These are phyloP conservation scores for Andricus curvator DNA, from an alignment of 2,888 invertebrate genomes.

Conservation along the genomic window DNA sequence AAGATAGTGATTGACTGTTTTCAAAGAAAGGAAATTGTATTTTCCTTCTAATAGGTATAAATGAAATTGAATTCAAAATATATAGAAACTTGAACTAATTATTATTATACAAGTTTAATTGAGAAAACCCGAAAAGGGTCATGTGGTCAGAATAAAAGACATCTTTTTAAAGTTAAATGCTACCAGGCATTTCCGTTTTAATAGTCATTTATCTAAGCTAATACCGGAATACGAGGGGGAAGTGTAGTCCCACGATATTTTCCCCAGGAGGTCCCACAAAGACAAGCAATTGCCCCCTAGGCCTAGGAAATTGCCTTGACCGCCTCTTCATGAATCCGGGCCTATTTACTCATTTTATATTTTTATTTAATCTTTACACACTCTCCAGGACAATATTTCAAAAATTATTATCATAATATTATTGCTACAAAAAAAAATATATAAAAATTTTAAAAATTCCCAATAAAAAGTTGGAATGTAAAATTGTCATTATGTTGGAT, in stretches of 20 bases:
- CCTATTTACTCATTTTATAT: not conserved
- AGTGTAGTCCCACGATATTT: not conserved
- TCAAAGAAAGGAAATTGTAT: too few relatives aligned
- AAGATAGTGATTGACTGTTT: too few relatives aligned
- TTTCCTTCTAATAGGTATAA: too few relatives aligned
- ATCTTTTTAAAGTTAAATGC: conserved; percentile 3
- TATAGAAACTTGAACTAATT: not conserved
- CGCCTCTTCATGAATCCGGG: conserved; percentile 10
- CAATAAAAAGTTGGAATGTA: too few relatives aligned
- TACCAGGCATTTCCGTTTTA: conserved; percentile 4
- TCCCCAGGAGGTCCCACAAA: conserved; percentile 12
- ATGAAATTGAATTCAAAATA: too few relatives aligned
- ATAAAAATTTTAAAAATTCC: too few relatives aligned
- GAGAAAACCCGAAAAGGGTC: not conserved
- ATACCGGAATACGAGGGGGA: conserved; percentile 1
- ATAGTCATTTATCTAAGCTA: conserved; percentile 9
- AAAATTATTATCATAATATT: not conserved
- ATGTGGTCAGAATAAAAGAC: not conserved
- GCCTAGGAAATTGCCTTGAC: conserved; percentile 14
- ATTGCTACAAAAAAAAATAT: too few relatives aligned
- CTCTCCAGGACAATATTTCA: not conserved
- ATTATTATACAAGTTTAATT: not conserved
- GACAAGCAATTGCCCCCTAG: not conserved
- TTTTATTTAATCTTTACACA: not conserved
- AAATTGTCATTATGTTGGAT: too few relatives aligned